These are phyloP conservation scores for Copidosoma floridanum DNA, from an alignment of 1,140 invertebrate species.

Conservation along the genomic window DNA sequence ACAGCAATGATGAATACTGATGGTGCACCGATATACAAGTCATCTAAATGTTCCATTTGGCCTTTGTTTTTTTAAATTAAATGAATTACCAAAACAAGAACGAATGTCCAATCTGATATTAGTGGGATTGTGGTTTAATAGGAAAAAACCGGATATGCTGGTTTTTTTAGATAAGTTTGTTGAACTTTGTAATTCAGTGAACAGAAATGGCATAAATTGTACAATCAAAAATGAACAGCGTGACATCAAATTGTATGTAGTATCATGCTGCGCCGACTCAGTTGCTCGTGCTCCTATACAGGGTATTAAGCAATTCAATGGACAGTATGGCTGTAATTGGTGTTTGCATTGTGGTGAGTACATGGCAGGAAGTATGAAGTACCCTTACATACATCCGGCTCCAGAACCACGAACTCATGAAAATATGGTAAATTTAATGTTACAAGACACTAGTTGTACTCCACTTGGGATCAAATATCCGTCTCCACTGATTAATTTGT, in stretches of 20 bases:
- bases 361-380: neutral
- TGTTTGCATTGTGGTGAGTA: neutral
- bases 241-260: neutral
- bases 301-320: neutral
- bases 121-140: neutral
- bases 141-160: neutral
- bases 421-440: neutral
- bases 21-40: neutral
- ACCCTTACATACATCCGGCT: neutral
- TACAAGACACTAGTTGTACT: neutral
- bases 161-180: neutral
- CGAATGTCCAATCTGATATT: neutral
- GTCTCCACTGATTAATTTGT: neutral
- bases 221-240: neutral
- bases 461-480: neutral
- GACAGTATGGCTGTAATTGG: neutral
- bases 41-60: neutral
- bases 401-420: neutral
- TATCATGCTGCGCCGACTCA: neutral
- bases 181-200: neutral
- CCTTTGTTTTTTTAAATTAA: neutral
- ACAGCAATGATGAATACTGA: neutral
- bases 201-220: neutral
- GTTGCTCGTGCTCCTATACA: neutral
- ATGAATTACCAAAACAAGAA: neutral